Base-by-base conservation (phyloP, 1,140 invertebrate genomes). In the Oryctes rhinoceros region DNA sequence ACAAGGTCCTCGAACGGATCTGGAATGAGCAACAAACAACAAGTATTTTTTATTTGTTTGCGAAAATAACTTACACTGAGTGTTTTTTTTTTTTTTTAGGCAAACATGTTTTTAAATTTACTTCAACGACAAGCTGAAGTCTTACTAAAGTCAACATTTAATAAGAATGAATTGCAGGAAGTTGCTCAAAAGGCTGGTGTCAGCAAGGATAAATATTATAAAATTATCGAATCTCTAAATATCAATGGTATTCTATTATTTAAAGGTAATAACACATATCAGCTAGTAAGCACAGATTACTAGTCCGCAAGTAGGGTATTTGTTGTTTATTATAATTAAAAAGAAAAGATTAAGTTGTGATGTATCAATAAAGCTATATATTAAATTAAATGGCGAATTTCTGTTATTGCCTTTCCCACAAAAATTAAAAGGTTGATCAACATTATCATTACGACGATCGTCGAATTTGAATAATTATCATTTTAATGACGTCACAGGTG, bases 211-310 rank as follows among this genome's bases (percentile, higher is more conserved):
- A 89, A 90, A 82, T 91, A 94, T 86, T 87, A 89, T 76, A 86
- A 91, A 82, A 90, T 97, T 71, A 90, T 98, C 53, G 90, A 91
- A 71, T 92, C 92, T 75, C 89, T 98, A 80, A 97, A 98, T 85
- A 91, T 94, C 83, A 93, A 96, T 88, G 96, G 96, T 39, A 94
- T 94, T 89, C 89, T 98, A 76, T 89, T 98, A 80, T 94, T 97
- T 85, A 96, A 96, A 88, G 93, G 92, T 11, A 90, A 90, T n/a
- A 92, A 94, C 87, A 89, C 92, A 15, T 98, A 97, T 85, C 91
- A 94, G 87, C 90, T 94, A 82, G 87, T 86, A 37, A 82, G 77
- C 48, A 76, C 77, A 39, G 81, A 83, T 76, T 82, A 74, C 18
- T 81, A 75, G 48, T 18, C 20, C n/a, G 4, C 13, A 76, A n/a